Conservation (phyloP, 1,140 invertebrate species). For the Branchinecta lindahli region DNA sequence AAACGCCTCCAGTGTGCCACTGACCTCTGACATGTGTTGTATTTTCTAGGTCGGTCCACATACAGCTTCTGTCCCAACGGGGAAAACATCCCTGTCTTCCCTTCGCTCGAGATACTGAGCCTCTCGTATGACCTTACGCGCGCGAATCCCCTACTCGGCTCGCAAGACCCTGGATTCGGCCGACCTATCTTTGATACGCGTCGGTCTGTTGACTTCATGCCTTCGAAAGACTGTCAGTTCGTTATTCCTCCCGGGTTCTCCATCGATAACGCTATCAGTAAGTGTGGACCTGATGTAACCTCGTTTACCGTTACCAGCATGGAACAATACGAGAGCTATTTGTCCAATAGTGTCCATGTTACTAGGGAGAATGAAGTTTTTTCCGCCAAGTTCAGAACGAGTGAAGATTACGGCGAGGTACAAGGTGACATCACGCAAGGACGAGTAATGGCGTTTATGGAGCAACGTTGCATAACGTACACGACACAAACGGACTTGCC, state of each 20-base stretch:
- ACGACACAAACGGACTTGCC: slow-evolving; percentile 7
- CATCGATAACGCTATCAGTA: slow-evolving; percentile 9
- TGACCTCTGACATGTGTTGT: not conserved
- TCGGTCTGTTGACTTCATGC: slow-evolving; percentile 1
- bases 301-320: slow-evolving; percentile 1
- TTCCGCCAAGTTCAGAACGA: slow-evolving; percentile 11
- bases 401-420: slow-evolving; percentile 9
- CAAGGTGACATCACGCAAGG: slow-evolving; percentile 9
- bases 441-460: slow-evolving; percentile 6
- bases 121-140: slow-evolving; percentile 11
- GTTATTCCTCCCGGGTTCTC: slow-evolving; percentile 4
- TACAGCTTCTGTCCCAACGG: not conserved
- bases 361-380: slow-evolving; percentile 9
- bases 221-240: slow-evolving; percentile 12
- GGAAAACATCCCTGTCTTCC: slow-evolving; percentile 10
- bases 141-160: slow-evolving; percentile 13
- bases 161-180: slow-evolving; percentile 13
- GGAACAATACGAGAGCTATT: not conserved
- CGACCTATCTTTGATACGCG: slow-evolving; percentile 13
- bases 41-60: not conserved
- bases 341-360: slow-evolving; percentile 5
- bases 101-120: slow-evolving; percentile 6
- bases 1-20: no score
- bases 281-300: slow-evolving; percentile 13
- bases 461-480: slow-evolving; percentile 12